Base-by-base conservation (phyloP, 2,888 invertebrate species). In the Lissocephala sabroskyi region DNA sequence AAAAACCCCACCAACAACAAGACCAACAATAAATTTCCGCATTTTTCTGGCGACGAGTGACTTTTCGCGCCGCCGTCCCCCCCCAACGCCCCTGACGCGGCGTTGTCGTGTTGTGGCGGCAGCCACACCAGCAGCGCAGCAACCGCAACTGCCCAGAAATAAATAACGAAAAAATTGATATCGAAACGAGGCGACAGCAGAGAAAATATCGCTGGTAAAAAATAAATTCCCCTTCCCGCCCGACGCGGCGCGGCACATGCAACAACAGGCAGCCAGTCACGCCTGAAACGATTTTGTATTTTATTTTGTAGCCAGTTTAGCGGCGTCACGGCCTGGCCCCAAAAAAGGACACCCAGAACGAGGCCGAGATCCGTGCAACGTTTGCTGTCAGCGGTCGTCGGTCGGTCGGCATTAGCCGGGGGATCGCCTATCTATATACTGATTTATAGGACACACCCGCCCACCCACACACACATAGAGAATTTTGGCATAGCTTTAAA, bases 251-350 rank as follows among this genome's bases (percentile, higher is more conserved):
- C 55, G 49, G 45, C 42, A 49, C 13, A 43, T 16, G 30, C 49
- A 49, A 45, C 49, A 61, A 28, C 48, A 55, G 23, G 3, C 10
- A 43, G 43, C 43, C 62, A 70, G 74, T 76, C 64, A 76, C 64
- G 76, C 74, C 67, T 66, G 58, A 71, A 73, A 65, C 58, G 62
- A 66, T 73, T 76, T 60, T 74, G 70, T 67, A 62, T 28, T 59
- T 67, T n/a, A n/a, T n/a, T n/a, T n/a, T n/a, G n/a, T n/a, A n/a
- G n/a, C n/a, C n/a, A n/a, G n/a, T n/a, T n/a, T n/a, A n/a, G n/a
- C n/a, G n/a, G n/a, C n/a, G n/a, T n/a, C n/a, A n/a, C n/a, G n/a
- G 65, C 64, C 9, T n/a, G 16, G 9, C 18, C 17, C 16, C 29
- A n/a, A 19, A 17, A 43, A 10, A 43, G 42, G 14, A 13, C 14